These are phyloP conservation scores for Aproaerema taeniolella DNA, from an alignment of 2,888 invertebrate species.

Conservation along the genomic window DNA sequence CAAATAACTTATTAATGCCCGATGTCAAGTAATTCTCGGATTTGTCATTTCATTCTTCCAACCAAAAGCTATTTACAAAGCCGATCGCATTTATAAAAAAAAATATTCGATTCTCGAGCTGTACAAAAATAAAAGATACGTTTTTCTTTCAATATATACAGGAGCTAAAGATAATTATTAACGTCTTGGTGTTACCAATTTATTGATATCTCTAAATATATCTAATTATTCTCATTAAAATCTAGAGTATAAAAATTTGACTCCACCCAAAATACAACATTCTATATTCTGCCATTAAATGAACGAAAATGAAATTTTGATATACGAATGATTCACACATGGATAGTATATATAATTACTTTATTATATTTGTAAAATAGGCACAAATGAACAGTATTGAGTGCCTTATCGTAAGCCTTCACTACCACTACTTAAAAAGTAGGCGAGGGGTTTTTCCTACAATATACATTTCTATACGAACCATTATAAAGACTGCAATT, in stretches of 20 bases:
- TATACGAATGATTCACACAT: conserved; percentile 42
- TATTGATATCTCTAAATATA: conserved; percentile 45
- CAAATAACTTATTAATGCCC: too few species aligned
- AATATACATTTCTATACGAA: conserved; percentile 24
- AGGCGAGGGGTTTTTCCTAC: conserved; percentile 72
- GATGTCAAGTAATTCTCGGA: too few species aligned
- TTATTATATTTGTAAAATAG: conserved; percentile 44
- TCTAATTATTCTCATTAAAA: conserved; percentile 34
- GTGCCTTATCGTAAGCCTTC: conserved; percentile 44
- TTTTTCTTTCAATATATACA: conserved; percentile 42
- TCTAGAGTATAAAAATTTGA: conserved; percentile 63
- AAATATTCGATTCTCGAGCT: conserved; percentile 22
- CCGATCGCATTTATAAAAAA: conserved; percentile 13
- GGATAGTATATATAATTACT: too few species aligned
- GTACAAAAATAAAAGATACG: conserved; percentile 48
- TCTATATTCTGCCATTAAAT: conserved; percentile 44
- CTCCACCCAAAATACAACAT: conserved; percentile 48
- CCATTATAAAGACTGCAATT: too few species aligned
- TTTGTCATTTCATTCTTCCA: too few species aligned
- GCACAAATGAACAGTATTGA: conserved; percentile 64
- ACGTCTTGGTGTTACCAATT: conserved; percentile 68
- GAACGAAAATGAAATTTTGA: conserved; percentile 31
- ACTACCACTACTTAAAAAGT: conserved; percentile 52
- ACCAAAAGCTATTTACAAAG: conserved; percentile 33
- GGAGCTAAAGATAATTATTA: conserved; percentile 40